A percentile compares a stretch with the other conserved stretches of the same genome.
Conservation (phyloP, 2,888 invertebrate species). For the Glaucopsyche alexis region DNA sequence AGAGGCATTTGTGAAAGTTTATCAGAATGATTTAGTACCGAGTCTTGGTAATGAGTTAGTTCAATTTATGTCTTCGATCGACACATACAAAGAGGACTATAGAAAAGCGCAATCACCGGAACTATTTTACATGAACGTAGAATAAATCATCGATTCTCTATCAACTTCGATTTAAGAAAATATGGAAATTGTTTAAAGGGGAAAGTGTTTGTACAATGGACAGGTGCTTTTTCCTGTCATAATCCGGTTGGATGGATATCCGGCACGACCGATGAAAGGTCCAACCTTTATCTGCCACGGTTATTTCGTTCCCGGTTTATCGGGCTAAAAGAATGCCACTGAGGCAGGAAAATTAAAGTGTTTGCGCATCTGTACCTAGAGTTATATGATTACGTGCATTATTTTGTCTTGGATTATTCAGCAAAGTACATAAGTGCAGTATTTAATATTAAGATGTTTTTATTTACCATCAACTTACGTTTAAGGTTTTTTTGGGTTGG, state of each 20-base stretch:
- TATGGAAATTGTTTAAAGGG: not conserved
- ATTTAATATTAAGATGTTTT: too few species aligned
- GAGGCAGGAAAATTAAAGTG: not conserved
- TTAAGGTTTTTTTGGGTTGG: too few species aligned
- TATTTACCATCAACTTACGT: too few species aligned
- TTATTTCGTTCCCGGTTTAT: not conserved
- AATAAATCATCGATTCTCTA: too few species aligned
- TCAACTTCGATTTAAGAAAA: too few species aligned
- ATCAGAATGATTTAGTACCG: constrained; percentile 31
- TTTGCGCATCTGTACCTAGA: too few species aligned
- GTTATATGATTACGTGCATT: too few species aligned
- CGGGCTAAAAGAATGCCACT: not conserved
- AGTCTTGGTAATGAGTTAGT: constrained; percentile 34
- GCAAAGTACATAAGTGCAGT: too few species aligned
- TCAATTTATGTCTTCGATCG: constrained; percentile 32
- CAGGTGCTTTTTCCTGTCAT: not conserved
- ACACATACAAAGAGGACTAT: too few species aligned
- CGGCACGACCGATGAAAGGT: not conserved
- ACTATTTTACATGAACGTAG: too few species aligned
- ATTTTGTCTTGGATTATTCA: too few species aligned
- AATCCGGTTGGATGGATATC: not conserved
- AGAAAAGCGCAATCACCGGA: too few species aligned
- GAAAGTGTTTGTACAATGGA: not conserved
- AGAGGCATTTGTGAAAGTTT: constrained; percentile 4
- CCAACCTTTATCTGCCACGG: not conserved